A percentile compares a stretch with the other conserved stretches of the same genome.
Evolutionary conservation across 2,888 invertebrate genomes (phyloP).

Genomic region (Danaus chrysippus): DNA sequence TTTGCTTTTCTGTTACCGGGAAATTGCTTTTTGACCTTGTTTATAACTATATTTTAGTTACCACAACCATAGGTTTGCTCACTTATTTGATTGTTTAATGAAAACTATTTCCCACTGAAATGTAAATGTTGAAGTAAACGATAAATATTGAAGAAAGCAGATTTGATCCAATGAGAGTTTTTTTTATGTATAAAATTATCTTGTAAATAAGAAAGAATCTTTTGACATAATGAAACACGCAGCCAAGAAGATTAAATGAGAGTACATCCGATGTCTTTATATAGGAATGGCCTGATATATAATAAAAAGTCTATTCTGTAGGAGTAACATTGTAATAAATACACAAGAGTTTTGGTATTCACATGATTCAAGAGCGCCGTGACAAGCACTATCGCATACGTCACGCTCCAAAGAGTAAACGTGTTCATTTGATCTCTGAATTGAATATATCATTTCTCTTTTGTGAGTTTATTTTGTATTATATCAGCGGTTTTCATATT

Average conservation of each 20-base stretch:
- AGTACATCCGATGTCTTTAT: not conserved
- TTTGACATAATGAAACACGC: too few relatives aligned
- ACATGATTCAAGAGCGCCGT: constrained; percentile 20
- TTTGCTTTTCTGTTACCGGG: constrained; percentile 20
- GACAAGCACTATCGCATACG: constrained; percentile 20
- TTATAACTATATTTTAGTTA: constrained; percentile 17
- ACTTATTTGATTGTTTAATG: too few relatives aligned
- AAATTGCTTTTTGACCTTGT: constrained; percentile 20
- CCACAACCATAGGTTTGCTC: not conserved
- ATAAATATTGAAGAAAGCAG: too few relatives aligned
- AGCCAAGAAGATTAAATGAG: not conserved
- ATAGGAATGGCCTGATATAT: not conserved
- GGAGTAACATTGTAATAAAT: constrained; percentile 17
- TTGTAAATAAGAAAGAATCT: too few relatives aligned
- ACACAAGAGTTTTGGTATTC: constrained; percentile 21
- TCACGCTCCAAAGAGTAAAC: constrained; percentile 21
- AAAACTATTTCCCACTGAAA: too few relatives aligned
- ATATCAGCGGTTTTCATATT: constrained; percentile 3
- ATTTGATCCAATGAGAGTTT: too few relatives aligned
- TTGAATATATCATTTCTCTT: constrained; percentile 23
- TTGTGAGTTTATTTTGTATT: constrained; percentile 9
- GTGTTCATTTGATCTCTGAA: constrained; percentile 26
- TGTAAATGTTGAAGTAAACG: too few relatives aligned
- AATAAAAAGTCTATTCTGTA: constrained; percentile 7
- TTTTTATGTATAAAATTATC: too few relatives aligned